Evolutionary conservation across 1,140 invertebrate species (phyloP).

Genomic region (Scaptomyza pallida): DNA sequence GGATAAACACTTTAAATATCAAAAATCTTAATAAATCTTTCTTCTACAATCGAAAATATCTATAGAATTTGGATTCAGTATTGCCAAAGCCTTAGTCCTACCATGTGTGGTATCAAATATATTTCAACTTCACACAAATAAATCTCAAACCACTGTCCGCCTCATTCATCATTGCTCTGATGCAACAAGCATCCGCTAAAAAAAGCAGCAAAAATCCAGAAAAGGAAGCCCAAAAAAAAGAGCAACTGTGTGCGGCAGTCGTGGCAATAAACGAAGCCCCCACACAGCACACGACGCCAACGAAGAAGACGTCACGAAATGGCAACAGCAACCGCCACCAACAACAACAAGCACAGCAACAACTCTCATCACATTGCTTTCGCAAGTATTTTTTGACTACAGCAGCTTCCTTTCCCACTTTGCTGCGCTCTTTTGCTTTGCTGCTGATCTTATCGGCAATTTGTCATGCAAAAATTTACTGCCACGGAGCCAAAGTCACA

Average conservation of each 20-base stretch:
- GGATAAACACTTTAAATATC: too few relatives aligned
- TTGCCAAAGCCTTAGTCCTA: too few relatives aligned
- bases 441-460: slow-evolving; percentile 78
- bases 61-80: too few relatives aligned
- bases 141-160: slow-evolving; percentile 24
- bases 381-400: slow-evolving; percentile 55
- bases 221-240: slow-evolving; percentile 31
- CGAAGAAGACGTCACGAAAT: slow-evolving; percentile 60
- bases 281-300: slow-evolving; percentile 71
- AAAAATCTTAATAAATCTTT: too few relatives aligned
- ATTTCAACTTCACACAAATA: not conserved
- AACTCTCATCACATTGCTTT: slow-evolving; percentile 58
- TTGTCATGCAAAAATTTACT: slow-evolving; percentile 82
- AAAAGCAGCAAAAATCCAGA: slow-evolving; percentile 43
- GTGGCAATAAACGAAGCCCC: slow-evolving; percentile 54
- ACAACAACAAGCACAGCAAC: slow-evolving; percentile 21
- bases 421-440: slow-evolving; percentile 33
- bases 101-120: not conserved
- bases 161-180: slow-evolving; percentile 24
- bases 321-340: slow-evolving; percentile 25
- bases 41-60: too few relatives aligned
- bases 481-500: slow-evolving; percentile 38
- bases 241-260: slow-evolving; percentile 35
- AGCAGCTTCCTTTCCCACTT: slow-evolving; percentile 39
- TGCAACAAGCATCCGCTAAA: slow-evolving; percentile 44